A percentile compares a stretch with the other conserved stretches of the same genome.
Evolutionary conservation across 2,888 invertebrate species (phyloP).

Genomic region (Phaedon cochleariae): DNA sequence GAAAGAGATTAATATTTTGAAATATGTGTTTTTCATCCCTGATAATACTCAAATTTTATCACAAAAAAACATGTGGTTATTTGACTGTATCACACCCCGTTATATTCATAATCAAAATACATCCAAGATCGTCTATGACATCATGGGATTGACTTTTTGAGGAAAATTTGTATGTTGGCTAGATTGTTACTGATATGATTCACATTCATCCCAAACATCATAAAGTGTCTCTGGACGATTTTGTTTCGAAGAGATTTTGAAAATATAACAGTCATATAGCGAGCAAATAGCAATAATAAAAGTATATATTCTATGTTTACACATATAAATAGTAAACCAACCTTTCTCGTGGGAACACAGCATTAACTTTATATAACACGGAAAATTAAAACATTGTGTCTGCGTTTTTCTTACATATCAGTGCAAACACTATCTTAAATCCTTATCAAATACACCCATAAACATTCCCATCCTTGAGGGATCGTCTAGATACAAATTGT

Average conservation of each 20-base stretch:
- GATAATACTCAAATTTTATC: too few relatives aligned
- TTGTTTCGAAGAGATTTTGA: background rate
- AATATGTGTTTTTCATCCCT: too few relatives aligned
- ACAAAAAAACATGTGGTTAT: too few relatives aligned
- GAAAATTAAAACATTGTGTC: background rate
- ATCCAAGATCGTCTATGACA: too few relatives aligned
- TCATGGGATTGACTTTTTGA: too few relatives aligned
- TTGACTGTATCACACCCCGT: too few relatives aligned
- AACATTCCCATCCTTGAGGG: background rate
- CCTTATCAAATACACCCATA: background rate
- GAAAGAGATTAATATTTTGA: too few relatives aligned
- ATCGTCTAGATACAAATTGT: background rate
- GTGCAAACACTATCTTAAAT: background rate
- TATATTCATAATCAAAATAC: too few relatives aligned
- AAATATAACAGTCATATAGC: background rate
- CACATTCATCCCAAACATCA: background rate
- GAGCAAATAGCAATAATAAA: background rate
- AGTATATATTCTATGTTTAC: background rate
- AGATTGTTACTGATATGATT: background rate
- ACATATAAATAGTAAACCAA: background rate
- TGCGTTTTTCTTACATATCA: background rate
- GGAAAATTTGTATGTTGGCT: background rate
- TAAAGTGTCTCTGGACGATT: background rate
- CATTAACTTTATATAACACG: background rate
- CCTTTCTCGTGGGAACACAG: background rate